Conservation (phyloP, 2,888 invertebrate species). For the Tipula vernalis region DNA sequence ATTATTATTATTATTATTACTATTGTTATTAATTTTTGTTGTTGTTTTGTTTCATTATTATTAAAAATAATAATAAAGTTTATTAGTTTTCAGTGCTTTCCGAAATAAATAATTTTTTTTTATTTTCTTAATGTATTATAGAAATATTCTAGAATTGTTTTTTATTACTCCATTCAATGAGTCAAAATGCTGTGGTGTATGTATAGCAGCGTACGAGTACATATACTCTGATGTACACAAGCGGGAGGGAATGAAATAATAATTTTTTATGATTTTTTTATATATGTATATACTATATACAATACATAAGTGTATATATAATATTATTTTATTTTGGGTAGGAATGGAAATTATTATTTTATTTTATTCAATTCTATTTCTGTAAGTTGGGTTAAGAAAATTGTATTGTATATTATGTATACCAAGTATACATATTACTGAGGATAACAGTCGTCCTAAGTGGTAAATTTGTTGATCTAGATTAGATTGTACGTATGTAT, state of each 20-base stretch:
- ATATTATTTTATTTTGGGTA: background rate
- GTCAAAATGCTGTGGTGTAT: background rate
- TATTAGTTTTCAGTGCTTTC: constrained; percentile 4
- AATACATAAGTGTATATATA: too few relatives aligned
- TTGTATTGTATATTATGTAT: background rate
- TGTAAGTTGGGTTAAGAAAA: background rate
- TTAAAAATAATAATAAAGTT: constrained; percentile 4
- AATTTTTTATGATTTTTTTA: background rate
- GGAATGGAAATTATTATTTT: background rate
- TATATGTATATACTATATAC: too few relatives aligned
- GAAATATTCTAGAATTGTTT: background rate
- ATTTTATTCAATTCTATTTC: background rate
- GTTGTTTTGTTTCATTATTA: background rate
- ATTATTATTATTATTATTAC: background rate
- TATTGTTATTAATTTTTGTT: background rate
- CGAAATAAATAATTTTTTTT: background rate
- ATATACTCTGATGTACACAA: background rate
- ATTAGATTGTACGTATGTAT: background rate
- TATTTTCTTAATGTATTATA: background rate
- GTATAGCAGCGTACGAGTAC: background rate
- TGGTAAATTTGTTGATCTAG: background rate
- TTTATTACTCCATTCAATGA: background rate
- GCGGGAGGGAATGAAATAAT: background rate
- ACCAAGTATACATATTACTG: background rate
- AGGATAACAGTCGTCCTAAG: background rate